Evolutionary conservation across 1,140 invertebrate species (phyloP), one percentile per base, ranked within the genome.

Genomic region (Monochamus saltuarius): DNA sequence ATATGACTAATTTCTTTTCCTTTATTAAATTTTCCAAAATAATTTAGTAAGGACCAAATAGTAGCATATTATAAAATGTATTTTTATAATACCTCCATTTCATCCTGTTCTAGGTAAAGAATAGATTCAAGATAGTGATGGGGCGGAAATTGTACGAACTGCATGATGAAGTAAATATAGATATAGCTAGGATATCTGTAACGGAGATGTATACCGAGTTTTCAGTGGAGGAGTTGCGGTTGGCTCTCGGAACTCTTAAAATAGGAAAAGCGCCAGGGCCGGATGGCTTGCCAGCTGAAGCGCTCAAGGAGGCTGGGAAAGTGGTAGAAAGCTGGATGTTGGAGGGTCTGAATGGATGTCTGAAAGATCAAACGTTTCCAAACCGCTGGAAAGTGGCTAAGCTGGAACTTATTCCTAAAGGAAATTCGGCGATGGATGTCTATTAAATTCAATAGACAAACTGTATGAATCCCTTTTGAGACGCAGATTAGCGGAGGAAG

Each of bases 391-490:
- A 64, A 42, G 54, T 37, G 6, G 54, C 62, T 9, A 59, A 43
- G 8, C 19, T 65, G 0, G 35, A 47, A 7, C 17, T 62, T 14
- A 53, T 64, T 7, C 53, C 49, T 11, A 62, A 65, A 43, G 16
- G 10, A 56, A 62, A 50, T n/a, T 22, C 9, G 49, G 17, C 11
- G 17, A 36, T 11, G 6, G 8, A 34, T 73, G 70, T 53, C n/a
- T 73, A 16, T 13, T 73, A 14, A 56, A 73, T 36, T 53, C 51
- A 3, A n/a, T 38, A 13, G 62, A 67, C 1, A 73, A 73, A 38
- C 22, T 70, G 11, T 46, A 61, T 6, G 70, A 75, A 43, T 55
- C 13, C 2, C 11, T 75, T 3, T 45, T 75, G 1, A 47, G 17
- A 29, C 42, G 16, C 0, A 46, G 66, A 16, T 36, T 71, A 8